These are phyloP conservation scores for Abrostola tripartita DNA, from an alignment of 2,888 invertebrate species.

Conservation along the genomic window DNA sequence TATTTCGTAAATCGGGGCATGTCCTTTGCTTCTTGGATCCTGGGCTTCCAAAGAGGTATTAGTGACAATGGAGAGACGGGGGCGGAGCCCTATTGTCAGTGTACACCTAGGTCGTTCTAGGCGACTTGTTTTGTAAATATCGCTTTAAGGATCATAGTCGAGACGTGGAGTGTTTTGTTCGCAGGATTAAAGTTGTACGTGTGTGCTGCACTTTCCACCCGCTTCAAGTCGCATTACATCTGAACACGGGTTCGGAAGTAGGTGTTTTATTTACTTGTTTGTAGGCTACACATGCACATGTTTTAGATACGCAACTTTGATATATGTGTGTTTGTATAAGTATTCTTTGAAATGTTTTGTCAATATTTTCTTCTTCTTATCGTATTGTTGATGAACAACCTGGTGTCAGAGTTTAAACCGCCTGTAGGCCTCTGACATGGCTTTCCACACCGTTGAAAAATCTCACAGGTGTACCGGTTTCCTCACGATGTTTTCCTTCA, in stretches of 20 bases:
- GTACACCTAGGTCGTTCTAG: slow-evolving; percentile 49
- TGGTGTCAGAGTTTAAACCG: too few species aligned
- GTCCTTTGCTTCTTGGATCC: slow-evolving; percentile 49
- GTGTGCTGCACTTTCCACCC: slow-evolving; percentile 1
- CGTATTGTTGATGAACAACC: too few species aligned
- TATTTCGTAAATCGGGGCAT: neutral
- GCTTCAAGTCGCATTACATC: neutral
- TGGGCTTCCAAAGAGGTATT: slow-evolving; percentile 64
- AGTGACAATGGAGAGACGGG: slow-evolving; percentile 64
- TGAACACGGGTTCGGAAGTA: neutral
- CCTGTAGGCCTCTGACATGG: too few species aligned
- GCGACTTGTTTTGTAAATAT: slow-evolving; percentile 64
- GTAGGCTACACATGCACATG: too few species aligned
- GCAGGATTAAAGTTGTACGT: neutral
- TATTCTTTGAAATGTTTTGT: too few species aligned
- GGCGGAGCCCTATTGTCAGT: slow-evolving; percentile 54
- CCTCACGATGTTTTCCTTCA: too few species aligned
- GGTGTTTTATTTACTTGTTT: neutral
- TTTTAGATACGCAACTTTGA: neutral
- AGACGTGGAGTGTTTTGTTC: slow-evolving; percentile 4
- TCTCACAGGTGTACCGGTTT: too few species aligned
- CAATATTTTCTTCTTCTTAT: too few species aligned
- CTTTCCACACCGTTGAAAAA: too few species aligned
- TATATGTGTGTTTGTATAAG: too few species aligned
- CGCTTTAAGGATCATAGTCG: slow-evolving; percentile 31